A percentile compares a stretch with the other conserved stretches of the same genome.
phyloP scores from a whole-genome alignment of 1,140 invertebrate genomes.

The Heliconius hewitsoni region DNA sequence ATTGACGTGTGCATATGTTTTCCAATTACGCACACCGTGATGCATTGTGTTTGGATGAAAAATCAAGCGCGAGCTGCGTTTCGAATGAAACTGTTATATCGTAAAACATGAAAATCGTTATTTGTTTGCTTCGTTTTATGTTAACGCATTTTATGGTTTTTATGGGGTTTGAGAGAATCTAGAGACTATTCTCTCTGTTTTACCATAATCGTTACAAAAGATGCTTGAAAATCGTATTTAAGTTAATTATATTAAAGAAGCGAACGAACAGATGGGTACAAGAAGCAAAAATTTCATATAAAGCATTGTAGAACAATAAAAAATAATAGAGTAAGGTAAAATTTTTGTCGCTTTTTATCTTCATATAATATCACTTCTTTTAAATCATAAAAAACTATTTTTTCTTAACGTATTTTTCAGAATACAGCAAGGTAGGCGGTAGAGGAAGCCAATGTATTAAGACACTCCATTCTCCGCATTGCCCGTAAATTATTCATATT shows the following conservation, averaged over 20 bases:
- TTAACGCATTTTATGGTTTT: background rate
- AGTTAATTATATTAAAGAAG: too few species aligned
- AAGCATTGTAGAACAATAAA: background rate
- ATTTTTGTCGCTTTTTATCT: too few species aligned
- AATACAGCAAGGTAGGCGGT: too few species aligned
- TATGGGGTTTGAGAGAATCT: background rate
- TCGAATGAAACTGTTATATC: conserved; percentile 14
- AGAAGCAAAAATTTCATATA: background rate
- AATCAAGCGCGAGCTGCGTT: conserved; percentile 13
- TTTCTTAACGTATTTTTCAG: too few species aligned
- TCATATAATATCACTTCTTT: background rate
- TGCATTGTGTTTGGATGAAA: conserved; percentile 28
- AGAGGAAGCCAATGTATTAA: too few species aligned
- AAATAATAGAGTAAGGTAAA: background rate
- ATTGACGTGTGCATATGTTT: conserved; percentile 36
- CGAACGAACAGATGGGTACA: background rate
- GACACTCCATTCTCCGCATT: too few species aligned
- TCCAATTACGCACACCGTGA: conserved; percentile 28
- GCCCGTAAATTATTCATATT: too few species aligned
- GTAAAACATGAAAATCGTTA: conserved; percentile 16
- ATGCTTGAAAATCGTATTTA: background rate
- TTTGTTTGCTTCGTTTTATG: background rate
- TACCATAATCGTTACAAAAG: background rate
- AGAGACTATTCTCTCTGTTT: background rate
- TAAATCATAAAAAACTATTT: too few species aligned